phyloP scores from a whole-genome alignment of 53 echinoderm and acorn worm species.

The Hippasteria phrygiana region DNA sequence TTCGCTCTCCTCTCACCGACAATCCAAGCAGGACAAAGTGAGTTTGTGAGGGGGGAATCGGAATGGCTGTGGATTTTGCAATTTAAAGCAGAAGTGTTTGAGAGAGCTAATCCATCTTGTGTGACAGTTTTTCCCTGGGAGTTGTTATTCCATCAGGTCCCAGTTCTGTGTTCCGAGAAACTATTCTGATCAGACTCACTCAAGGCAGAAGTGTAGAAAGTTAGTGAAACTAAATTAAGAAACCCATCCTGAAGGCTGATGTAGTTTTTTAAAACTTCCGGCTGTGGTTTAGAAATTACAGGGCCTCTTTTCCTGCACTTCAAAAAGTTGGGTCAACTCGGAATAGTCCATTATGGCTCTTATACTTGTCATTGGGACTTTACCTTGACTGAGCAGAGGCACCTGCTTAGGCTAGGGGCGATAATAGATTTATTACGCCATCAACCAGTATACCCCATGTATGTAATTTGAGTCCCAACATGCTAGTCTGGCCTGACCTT shows the following conservation, averaged over 20 bases:
- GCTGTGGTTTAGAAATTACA: not conserved
- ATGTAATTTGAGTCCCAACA: constrained; percentile 55
- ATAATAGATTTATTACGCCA: constrained; percentile 64
- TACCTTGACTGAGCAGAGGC: constrained; percentile 36
- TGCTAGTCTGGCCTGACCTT: constrained; percentile 62
- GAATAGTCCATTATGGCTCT: not conserved
- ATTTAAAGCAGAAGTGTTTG: constrained; percentile 40
- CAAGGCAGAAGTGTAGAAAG: no score
- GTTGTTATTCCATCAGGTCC: not conserved
- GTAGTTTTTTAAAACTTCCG: not conserved
- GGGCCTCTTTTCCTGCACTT: not conserved
- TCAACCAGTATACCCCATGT: constrained; percentile 40
- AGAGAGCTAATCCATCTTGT: constrained; percentile 19
- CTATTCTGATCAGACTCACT: not conserved
- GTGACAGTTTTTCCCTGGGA: not conserved
- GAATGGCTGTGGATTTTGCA: constrained; percentile 55
- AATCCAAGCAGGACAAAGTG: constrained; percentile 17
- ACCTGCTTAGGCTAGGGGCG: constrained; percentile 56
- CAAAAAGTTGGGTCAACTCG: not conserved
- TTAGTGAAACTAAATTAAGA: no score
- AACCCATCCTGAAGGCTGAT: no score
- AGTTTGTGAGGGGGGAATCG: constrained; percentile 32
- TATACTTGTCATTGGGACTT: constrained; percentile 14
- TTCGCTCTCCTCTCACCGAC: not conserved
- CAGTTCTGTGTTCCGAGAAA: not conserved